Base-by-base conservation (phyloP, 2,888 invertebrate genomes). In the Heliconius aoede region DNA sequence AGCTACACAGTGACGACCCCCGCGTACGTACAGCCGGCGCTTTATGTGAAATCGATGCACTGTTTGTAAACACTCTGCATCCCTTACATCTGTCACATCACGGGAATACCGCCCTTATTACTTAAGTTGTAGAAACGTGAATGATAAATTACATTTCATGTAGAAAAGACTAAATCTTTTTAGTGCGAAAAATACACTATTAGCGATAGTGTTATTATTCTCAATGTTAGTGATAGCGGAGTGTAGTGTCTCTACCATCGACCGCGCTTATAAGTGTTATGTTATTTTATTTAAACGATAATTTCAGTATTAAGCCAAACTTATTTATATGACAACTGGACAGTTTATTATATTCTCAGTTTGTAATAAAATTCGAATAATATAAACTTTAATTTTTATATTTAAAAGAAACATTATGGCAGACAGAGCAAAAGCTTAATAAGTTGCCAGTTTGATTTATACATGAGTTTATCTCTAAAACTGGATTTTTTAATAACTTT, bases 41-140 rank as follows among this genome's bases (percentile, higher is more conserved):
- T 94, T 94, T 94, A 94, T 94, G 94, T 90, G 93, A 93, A 94
- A 94, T 94, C 94, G 94, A 94, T 94, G 94, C 91, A 89, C 79
- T 94, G 94, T 94, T 94, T 91, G 93, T 93, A 94, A 94, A 94
- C 94, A 91, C 89, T 84, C 79, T 83, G 83, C 83, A 82, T 78
- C 81, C 76, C 77, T 80, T 69, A 79, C 76, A 82, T 80, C 82
- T 84, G 83, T 84, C 83, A 84, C 79, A 83, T 62, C 75, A 76
- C 68, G 73, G 73, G 46, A 80, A 75, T 73, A 62, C 28, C 76
- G 65, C 65, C 71, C 78, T 80, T 82, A 78, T 77, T 11, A 4
- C 18, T 9, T 72, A 1, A 28, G 30, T 24, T 36, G 61, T 77
- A 79, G 61, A 72, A 65, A 68, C 58, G 58, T 36, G 21, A 72